Percentiles rank a stretch among this genome's conserved stretches.
These are phyloP conservation scores for Ricordea florida DNA, from an alignment of 92 coral and sea anemone species.

Conservation along the genomic window DNA sequence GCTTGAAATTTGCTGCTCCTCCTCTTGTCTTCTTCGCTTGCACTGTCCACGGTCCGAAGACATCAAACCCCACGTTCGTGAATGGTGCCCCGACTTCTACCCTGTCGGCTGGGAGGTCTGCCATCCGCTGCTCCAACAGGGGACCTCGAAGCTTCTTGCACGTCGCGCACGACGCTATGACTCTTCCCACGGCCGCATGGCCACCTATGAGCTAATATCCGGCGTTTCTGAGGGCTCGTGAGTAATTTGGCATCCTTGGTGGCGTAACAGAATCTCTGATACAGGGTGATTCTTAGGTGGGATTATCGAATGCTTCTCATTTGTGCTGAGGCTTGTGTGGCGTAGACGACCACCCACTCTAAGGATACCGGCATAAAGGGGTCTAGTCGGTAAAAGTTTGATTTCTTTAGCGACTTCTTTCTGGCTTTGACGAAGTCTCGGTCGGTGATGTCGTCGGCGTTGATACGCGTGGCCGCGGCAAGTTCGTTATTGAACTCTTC, in stretches of 20 bases:
- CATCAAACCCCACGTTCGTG: background rate
- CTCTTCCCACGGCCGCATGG: background rate
- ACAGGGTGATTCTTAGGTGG: background rate
- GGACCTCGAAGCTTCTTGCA: background rate
- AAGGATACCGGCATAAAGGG: too few relatives aligned
- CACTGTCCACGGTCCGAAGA: background rate
- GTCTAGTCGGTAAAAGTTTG: too few relatives aligned
- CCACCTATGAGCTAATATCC: constrained; percentile 15
- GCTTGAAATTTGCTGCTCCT: background rate
- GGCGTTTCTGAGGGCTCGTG: constrained; percentile 13
- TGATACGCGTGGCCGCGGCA: too few relatives aligned
- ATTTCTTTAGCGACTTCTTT: too few relatives aligned
- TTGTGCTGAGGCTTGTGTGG: background rate
- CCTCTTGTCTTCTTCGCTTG: background rate
- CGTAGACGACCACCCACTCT: too few relatives aligned
- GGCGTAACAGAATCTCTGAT: background rate
- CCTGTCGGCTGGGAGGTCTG: background rate
- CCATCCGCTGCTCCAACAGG: background rate
- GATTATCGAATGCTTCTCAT: background rate
- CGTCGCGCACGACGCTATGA: background rate
- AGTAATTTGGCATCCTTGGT: background rate
- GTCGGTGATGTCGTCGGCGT: too few relatives aligned
- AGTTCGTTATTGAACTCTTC: too few relatives aligned
- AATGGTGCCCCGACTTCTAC: background rate
- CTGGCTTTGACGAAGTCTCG: too few relatives aligned